Evolutionary conservation across 2,113 vertebrate genomes (phyloP).

Genomic region (Gopherus flavomarginatus): DNA sequence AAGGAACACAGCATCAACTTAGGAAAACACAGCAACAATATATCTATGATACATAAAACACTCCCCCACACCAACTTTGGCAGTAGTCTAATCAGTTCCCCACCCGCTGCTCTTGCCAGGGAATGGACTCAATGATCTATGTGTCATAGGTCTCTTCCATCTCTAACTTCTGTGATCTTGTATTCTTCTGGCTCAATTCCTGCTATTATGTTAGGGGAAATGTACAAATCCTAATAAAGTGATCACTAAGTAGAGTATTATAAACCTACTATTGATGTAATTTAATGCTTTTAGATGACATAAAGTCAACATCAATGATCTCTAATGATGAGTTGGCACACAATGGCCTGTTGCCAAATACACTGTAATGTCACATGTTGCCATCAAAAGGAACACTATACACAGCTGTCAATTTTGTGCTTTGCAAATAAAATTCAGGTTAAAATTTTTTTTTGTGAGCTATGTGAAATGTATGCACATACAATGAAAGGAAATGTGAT

Average conservation of each 20-base stretch:
- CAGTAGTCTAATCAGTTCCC: no score
- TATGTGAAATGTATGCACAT: background rate
- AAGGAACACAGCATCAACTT: no score
- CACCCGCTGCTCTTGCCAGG: no score
- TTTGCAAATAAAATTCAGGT: background rate
- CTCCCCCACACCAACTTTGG: no score
- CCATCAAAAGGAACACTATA: background rate
- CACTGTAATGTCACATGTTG: background rate
- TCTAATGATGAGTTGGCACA: background rate
- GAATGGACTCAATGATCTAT: no score
- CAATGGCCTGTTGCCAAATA: background rate
- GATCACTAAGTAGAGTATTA: background rate
- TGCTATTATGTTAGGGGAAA: background rate
- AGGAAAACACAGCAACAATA: no score
- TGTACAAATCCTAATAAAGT: background rate
- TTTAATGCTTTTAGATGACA: background rate
- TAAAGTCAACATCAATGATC: no score
- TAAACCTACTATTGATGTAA: accelerated
- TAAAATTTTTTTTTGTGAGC: background rate
- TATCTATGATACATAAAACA: no score
- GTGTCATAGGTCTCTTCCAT: background rate
- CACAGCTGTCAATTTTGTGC: background rate
- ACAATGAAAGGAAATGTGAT: background rate
- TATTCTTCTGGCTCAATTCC: background rate
- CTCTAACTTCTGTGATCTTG: background rate